Conservation (phyloP, 2,113 vertebrate species). For the Myxocyprinus asiaticus region DNA sequence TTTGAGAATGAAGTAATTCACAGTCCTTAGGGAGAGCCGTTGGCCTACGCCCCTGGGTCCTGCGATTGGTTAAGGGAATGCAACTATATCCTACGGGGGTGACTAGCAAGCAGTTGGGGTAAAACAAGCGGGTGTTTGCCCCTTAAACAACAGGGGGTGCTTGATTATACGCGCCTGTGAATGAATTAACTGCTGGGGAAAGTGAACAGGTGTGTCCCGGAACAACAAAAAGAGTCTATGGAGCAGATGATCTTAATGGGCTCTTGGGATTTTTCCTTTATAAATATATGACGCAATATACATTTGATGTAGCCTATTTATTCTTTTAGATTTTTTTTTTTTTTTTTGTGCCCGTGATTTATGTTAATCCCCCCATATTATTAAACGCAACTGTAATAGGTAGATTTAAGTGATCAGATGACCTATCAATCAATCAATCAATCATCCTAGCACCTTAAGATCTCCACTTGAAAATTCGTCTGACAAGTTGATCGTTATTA, state of each 20-base stretch:
- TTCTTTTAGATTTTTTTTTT: too few species aligned
- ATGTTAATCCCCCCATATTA: too few species aligned
- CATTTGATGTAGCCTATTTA: too few species aligned
- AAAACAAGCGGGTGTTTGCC: neutral
- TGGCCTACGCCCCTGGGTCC: slow-evolving; percentile 57
- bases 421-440: neutral
- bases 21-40: slow-evolving; percentile 40
- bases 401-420: neutral
- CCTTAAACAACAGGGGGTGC: slow-evolving; percentile 63
- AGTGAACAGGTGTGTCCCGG: slow-evolving; percentile 44
- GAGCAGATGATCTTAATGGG: too few species aligned
- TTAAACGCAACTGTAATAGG: neutral
- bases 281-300: too few species aligned
- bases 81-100: slow-evolving; percentile 53
- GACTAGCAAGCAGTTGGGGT: too few species aligned
- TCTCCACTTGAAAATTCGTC: too few species aligned
- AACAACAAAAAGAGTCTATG: neutral
- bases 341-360: too few species aligned
- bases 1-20: slow-evolving; percentile 53
- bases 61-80: slow-evolving; percentile 69
- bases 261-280: too few species aligned
- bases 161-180: slow-evolving; percentile 39
- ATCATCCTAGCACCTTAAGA: neutral
- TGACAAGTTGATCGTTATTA: too few species aligned
- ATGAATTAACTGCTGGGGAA: slow-evolving; percentile 37